phyloP scores from a whole-genome alignment of 2,888 invertebrate species.

The Stenoptilia bipunctidactyla region DNA sequence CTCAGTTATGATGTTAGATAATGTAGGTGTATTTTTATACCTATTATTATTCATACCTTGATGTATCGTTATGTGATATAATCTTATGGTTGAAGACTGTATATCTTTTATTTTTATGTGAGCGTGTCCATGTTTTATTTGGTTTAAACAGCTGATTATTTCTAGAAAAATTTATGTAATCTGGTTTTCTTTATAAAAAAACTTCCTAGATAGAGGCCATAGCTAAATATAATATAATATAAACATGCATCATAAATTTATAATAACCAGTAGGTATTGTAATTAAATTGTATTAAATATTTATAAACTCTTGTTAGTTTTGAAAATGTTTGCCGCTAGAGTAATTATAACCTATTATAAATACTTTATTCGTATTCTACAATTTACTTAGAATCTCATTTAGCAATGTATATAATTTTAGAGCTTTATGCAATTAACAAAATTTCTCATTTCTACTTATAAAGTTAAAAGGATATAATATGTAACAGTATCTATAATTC shows the following conservation, averaged over 20 bases:
- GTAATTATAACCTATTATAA: too few relatives aligned
- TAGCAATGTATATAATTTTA: background rate
- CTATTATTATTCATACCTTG: conserved; percentile 5
- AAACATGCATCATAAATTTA: too few relatives aligned
- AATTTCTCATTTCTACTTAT: background rate
- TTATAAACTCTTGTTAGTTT: conserved; percentile 1
- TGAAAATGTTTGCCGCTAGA: background rate
- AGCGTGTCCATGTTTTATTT: conserved; percentile 6
- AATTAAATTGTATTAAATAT: conserved; percentile 2
- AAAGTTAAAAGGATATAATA: background rate
- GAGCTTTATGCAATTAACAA: background rate
- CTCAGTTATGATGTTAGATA: background rate
- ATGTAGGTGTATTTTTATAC: conserved; percentile 5
- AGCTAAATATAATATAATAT: too few relatives aligned
- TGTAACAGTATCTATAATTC: too few relatives aligned
- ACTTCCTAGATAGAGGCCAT: too few relatives aligned
- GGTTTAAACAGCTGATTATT: background rate
- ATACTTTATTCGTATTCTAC: too few relatives aligned
- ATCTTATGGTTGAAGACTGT: conserved; percentile 52
- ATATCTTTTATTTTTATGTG: conserved; percentile 4
- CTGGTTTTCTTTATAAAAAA: too few relatives aligned
- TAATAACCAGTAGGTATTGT: conserved; percentile 3
- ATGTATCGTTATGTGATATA: conserved; percentile 52
- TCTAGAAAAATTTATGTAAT: too few relatives aligned
- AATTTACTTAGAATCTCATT: background rate